phyloP scores from a whole-genome alignment of 1,140 invertebrate species.

The Tachypleus tridentatus region DNA sequence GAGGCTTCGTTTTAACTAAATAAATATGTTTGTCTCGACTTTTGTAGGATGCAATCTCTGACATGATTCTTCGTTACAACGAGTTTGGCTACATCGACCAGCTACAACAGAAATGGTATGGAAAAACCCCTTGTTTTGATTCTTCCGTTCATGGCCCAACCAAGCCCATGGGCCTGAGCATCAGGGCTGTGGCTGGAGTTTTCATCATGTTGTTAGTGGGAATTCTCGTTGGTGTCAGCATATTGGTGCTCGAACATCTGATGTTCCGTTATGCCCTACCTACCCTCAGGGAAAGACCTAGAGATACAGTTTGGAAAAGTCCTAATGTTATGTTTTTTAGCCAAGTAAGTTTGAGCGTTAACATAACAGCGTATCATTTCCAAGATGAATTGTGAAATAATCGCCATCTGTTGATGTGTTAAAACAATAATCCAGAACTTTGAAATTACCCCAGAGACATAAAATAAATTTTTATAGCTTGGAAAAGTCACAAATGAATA shows the following conservation, averaged over 20 bases:
- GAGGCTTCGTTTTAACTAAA: too few relatives aligned
- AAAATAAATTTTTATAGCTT: too few relatives aligned
- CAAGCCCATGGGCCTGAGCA: constrained; percentile 58
- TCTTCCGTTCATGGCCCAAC: constrained; percentile 34
- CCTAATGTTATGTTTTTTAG: constrained; percentile 92
- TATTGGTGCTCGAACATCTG: constrained; percentile 71
- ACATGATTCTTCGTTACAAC: constrained; percentile 70
- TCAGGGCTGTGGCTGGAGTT: constrained; percentile 55
- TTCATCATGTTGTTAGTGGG: constrained; percentile 74
- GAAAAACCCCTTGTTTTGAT: constrained; percentile 56
- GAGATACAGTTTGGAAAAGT: constrained; percentile 76
- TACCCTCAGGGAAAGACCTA: constrained; percentile 61
- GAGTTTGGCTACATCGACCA: constrained; percentile 79
- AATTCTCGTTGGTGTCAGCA: constrained; percentile 62
- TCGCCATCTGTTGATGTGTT: too few relatives aligned
- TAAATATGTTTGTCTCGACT: neutral
- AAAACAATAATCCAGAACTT: too few relatives aligned
- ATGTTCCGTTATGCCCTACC: constrained; percentile 82
- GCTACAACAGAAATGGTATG: constrained; percentile 75
- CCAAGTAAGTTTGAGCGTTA: constrained; percentile 37
- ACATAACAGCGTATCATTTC: too few relatives aligned
- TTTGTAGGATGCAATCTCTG: constrained; percentile 59
- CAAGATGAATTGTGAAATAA: too few relatives aligned
- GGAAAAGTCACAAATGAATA: too few relatives aligned
- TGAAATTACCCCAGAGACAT: too few relatives aligned